These are phyloP conservation scores for Frieseomelitta varia DNA, from an alignment of 1,140 invertebrate genomes.

Conservation along the genomic window DNA sequence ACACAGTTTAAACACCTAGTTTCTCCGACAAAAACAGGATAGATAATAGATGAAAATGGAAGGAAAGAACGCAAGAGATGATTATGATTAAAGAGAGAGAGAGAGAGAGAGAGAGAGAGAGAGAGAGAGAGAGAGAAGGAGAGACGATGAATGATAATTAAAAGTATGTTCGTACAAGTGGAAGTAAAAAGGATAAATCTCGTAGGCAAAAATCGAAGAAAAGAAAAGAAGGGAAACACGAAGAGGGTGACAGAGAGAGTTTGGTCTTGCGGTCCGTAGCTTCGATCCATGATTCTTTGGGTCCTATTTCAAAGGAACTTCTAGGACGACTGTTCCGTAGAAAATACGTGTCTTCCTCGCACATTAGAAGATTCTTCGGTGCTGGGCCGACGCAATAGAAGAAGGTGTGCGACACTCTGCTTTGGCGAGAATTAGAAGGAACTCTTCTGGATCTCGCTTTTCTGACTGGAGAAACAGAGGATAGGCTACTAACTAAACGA, in stretches of 20 bases:
- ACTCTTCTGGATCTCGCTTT: conserved; percentile 61
- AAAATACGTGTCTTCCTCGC: conserved; percentile 46
- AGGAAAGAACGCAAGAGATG: not conserved
- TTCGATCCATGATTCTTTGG: conserved; percentile 63
- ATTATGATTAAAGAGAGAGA: conserved; percentile 1
- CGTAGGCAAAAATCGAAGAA: not conserved
- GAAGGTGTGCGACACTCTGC: conserved; percentile 31
- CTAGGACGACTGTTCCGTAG: conserved; percentile 48
- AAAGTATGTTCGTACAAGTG: conserved; percentile 46
- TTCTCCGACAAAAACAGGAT: conserved; percentile 69
- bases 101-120: no score
- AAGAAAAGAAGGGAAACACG: conserved; percentile 6
- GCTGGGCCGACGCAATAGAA: conserved; percentile 38
- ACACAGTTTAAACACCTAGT: conserved; percentile 77
- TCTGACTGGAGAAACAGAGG: conserved; percentile 49
- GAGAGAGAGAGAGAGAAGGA: not conserved
- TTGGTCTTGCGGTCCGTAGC: conserved; percentile 55
- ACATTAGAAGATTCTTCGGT: conserved; percentile 49
- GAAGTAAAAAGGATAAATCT: conserved; percentile 8
- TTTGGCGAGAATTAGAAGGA: conserved; percentile 45
- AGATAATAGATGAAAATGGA: conserved; percentile 10
- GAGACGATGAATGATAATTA: not conserved
- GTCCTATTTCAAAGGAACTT: conserved; percentile 72
- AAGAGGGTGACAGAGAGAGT: conserved; percentile 26
- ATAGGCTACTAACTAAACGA: conserved; percentile 76